Percentiles rank a stretch among this genome's conserved stretches.
Evolutionary conservation across 2,797 vertebrate genomes (phyloP).

Genomic region (Pangasius krempfi): DNA sequence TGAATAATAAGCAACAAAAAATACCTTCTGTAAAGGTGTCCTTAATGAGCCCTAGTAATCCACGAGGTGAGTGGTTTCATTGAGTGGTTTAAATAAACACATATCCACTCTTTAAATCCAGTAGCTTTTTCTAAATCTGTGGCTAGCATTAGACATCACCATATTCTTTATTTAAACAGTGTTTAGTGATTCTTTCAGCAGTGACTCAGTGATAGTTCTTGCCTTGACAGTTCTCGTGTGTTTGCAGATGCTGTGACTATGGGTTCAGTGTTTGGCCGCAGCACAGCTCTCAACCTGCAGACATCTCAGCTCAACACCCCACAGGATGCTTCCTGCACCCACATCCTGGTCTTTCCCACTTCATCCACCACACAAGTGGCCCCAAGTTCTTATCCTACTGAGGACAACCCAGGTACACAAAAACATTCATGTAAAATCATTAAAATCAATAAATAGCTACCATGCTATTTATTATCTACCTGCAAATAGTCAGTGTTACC

Average conservation of each 20-base stretch:
- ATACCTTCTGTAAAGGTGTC: not conserved
- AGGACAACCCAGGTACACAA: constrained; percentile 87
- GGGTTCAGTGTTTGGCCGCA: constrained; percentile 97
- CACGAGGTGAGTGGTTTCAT: not conserved
- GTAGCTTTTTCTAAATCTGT: not conserved
- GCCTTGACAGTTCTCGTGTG: not conserved
- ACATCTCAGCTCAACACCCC: constrained; percentile 97
- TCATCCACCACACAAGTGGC: constrained; percentile 95
- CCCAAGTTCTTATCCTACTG: constrained; percentile 90
- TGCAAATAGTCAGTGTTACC: not conserved
- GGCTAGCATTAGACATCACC: not conserved
- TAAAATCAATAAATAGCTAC: not conserved
- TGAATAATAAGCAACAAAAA: not conserved
- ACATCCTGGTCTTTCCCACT: constrained; percentile 97
- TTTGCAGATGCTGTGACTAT: constrained; percentile 91
- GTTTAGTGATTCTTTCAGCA: not conserved
- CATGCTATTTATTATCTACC: not conserved
- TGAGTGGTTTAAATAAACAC: constrained; percentile 3
- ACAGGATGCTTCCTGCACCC: constrained; percentile 96
- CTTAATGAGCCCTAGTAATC: not conserved
- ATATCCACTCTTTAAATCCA: not conserved
- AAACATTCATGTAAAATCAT: not conserved
- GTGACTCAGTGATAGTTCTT: not conserved
- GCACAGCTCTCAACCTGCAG: constrained; percentile 93
- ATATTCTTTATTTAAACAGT: not conserved